Conservation (phyloP, 2,797 vertebrate genomes). For the Thripadectes ignobilis region DNA sequence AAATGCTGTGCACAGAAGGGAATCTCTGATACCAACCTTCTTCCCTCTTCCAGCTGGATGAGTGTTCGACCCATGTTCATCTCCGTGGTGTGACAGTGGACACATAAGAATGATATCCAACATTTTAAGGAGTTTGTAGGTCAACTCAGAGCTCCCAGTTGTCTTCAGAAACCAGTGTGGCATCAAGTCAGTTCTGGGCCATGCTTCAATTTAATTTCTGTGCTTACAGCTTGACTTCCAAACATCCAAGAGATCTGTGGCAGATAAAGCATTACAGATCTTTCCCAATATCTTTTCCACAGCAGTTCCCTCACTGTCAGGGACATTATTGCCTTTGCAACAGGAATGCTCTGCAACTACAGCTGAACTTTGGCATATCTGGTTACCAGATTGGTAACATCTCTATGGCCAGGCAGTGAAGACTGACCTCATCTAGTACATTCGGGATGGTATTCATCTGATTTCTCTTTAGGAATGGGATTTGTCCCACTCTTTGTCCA, state of each 20-base stretch:
- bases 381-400: neutral
- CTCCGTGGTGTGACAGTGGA: neutral
- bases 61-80: neutral
- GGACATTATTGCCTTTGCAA: neutral
- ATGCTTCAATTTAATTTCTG: neutral
- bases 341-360: neutral
- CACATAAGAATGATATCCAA: neutral
- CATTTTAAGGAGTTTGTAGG: rapidly evolving
- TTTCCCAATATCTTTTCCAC: neutral
- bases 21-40: neutral
- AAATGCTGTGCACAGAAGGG: neutral
- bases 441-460: neutral
- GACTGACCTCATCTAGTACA: neutral
- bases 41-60: neutral
- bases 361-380: neutral
- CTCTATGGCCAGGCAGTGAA: neutral
- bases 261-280: neutral
- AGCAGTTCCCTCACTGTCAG: neutral
- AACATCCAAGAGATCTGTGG: neutral
- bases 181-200: neutral
- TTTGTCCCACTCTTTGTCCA: neutral
- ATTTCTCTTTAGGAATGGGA: neutral
- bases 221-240: neutral
- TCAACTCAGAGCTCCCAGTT: neutral
- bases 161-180: neutral